A percentile compares a stretch with the other conserved stretches of the same genome.
These are phyloP conservation scores for Morone saxatilis DNA, from an alignment of 2,113 vertebrate species.

Conservation along the genomic window DNA sequence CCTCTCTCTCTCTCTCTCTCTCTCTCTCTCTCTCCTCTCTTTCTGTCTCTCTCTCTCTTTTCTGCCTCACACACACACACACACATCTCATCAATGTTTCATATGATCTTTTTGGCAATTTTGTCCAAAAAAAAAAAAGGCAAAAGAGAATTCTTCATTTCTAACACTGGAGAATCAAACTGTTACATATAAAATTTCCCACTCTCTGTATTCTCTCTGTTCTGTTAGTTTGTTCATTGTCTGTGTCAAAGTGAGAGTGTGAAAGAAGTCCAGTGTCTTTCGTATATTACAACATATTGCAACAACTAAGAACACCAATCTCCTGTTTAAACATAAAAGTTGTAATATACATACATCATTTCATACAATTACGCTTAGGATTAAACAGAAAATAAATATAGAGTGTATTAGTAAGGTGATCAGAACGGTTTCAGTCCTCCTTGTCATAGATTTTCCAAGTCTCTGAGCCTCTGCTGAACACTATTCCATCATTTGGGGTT, in stretches of 20 bases:
- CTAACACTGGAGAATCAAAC: neutral
- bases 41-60: slow-evolving; percentile 6
- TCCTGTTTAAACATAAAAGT: no score
- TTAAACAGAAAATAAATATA: no score
- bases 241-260: neutral
- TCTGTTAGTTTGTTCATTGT: neutral
- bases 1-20: slow-evolving; percentile 49
- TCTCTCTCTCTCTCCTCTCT: slow-evolving; percentile 20
- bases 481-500: neutral
- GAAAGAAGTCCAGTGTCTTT: no score
- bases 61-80: neutral
- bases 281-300: no score
- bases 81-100: slow-evolving; percentile 24
- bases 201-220: slow-evolving; percentile 1
- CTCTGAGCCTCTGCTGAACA: neutral
- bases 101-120: slow-evolving; percentile 7
- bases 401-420: no score
- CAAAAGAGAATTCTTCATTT: neutral
- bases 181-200: neutral
- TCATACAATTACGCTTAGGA: neutral
- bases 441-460: neutral
- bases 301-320: no score
- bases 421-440: neutral
- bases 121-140: slow-evolving; percentile 16
- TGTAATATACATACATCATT: neutral